Base-by-base conservation (phyloP, 2,113 vertebrate genomes). In the Theristicus caerulescens region DNA sequence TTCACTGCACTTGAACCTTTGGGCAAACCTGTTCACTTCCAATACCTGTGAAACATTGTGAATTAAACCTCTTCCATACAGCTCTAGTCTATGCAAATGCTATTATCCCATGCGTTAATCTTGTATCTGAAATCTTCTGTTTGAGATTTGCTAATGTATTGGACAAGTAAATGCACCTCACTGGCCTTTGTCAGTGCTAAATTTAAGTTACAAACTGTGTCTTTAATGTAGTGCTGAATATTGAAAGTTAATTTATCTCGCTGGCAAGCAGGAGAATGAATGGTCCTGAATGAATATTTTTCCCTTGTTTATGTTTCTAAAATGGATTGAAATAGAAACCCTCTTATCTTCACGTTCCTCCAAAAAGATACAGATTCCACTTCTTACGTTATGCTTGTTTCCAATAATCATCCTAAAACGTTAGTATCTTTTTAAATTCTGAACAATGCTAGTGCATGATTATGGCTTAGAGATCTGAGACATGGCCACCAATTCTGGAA, bases 1-100 rank as follows among this genome's bases (percentile, higher is more conserved):
- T 93, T 95, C 80, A 78, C 34, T 88, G 76, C 93, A 80, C 74
- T 90, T 77, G 85, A 93, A 91, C 66, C 62, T 77, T 80, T 72
- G 49, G 58, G 78, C 87, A 91, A 94, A 93, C 44, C 52, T 65
- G 36, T 57, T 82, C 46, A 10, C 32, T 93, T 88, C 76, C 80
- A 65, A 9, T 95, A 94, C 61, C 57, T 76, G 58, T 87, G 86
- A 82, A 89, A 64, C 13, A 12, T 22, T 46, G 38, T 85, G 84
- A 85, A 67, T 82, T 71, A 90, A 49, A 44, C 10, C 11, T 55
- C 64, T 74, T 69, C 54, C 27, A 29, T 16, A 38, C 24, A 46
- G 16, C 25, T 73, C 32, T 51, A 49, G 3, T 74, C 69, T 44
- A 34, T 76, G 77, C 18, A 91, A 87, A 84, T 82, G 38, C 24